Base-by-base conservation (phyloP, 1,140 invertebrate species). In the Pseudomyrmex cubaensis region DNA sequence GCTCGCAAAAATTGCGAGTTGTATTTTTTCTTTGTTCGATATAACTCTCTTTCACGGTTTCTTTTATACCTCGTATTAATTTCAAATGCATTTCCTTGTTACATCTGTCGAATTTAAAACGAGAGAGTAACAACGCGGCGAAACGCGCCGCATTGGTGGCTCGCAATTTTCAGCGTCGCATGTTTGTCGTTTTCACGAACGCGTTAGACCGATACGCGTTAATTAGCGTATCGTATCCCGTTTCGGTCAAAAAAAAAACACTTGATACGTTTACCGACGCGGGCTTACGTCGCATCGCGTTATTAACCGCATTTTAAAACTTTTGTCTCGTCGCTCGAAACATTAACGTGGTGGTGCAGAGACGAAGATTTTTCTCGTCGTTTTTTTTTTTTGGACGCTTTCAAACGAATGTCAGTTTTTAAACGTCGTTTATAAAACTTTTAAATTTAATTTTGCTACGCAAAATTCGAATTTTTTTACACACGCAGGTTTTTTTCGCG, bases 191-290 rank as follows among this genome's bases (percentile, higher is more conserved):
- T 78, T 69, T 12, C 15, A 54, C 15, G n/a, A 57, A 70, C 52
- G 13, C 20, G 20, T 20, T 12, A 10, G 15, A 57, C 52, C 66
- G 76, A 80, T 80, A 72, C 22, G 44, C 70, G 66, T 80, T 80
- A 70, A 80, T 80, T 80, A 70, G 66, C 54, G 66, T 72, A n/a
- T n/a, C 54, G n/a, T 72, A 72, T 80, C 44, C 66, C 83, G 66
- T 75, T 50, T 63, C 75, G 35, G 54, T 80, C 52, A 75, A 22
- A 52, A 22, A 67, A 57, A 80, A 72, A 56, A n/a, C 67, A 57
- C 67, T 64, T 61, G 70, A 50, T 50, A 25, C 44, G 44, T 84
- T 84, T 70, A 86, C 76, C 56, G 46, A 69, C 62, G 5, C 5
- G 59, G 62, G n/a, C 50, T 59, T 59, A 52, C 20, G 62, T 57